phyloP scores from a whole-genome alignment of 2,888 invertebrate species.

The Hermodice carunculata region DNA sequence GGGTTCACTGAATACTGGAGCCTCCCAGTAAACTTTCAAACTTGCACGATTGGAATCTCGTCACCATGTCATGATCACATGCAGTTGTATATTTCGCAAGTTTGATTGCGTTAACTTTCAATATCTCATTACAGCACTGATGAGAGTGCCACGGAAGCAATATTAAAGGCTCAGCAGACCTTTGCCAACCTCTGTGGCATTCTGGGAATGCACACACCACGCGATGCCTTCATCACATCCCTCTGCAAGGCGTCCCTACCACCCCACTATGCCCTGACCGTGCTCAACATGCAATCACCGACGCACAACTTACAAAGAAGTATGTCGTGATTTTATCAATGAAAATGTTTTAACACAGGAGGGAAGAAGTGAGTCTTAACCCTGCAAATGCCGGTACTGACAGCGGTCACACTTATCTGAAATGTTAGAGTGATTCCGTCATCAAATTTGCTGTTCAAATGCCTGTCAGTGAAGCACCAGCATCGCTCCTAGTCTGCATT shows the following conservation, averaged over 20 bases:
- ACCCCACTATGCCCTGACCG: slow-evolving; percentile 92
- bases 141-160: slow-evolving; percentile 90
- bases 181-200: slow-evolving; percentile 91
- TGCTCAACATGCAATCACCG: slow-evolving; percentile 74
- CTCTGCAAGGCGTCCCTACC: slow-evolving; percentile 97
- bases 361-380: no score
- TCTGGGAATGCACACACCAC: slow-evolving; percentile 81
- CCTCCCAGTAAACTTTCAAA: no score
- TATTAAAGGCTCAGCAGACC: slow-evolving; percentile 91
- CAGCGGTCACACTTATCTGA: not conserved
- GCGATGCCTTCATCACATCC: slow-evolving; percentile 95
- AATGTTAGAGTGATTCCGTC: not conserved
- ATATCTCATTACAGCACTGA: slow-evolving; percentile 78
- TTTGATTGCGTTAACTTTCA: not conserved
- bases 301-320: not conserved
- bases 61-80: no score
- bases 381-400: no score
- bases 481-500: no score
- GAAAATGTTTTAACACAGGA: not conserved
- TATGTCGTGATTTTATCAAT: no score
- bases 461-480: no score
- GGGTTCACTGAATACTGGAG: no score
- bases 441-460: not conserved
- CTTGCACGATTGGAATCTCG: no score
- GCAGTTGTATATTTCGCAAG: no score